phyloP scores from a whole-genome alignment of 1,140 invertebrate genomes.

The Orchestia grillus region DNA sequence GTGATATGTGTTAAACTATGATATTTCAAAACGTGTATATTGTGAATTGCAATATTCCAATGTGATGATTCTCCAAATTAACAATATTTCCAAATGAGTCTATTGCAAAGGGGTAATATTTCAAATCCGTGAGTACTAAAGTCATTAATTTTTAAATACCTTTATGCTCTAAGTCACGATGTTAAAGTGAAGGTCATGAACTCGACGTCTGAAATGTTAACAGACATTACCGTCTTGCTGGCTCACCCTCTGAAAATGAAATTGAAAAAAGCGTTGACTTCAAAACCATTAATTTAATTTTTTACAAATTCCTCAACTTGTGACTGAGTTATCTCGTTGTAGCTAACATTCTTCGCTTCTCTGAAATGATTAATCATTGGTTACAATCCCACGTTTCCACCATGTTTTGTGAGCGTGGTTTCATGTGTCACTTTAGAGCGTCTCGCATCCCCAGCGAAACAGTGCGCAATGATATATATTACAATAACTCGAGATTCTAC shows the following conservation, averaged over 20 bases:
- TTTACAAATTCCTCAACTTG: background rate
- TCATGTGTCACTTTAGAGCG: no score
- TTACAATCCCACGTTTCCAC: no score
- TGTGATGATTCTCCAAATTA: background rate
- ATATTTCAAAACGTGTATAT: no score
- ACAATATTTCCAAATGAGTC: background rate
- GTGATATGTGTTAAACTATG: no score
- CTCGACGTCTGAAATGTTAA: background rate
- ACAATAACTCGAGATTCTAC: no score
- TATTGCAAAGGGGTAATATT: background rate
- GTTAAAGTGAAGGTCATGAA: background rate
- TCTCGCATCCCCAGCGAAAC: no score
- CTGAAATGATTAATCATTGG: no score
- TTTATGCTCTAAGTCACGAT: background rate
- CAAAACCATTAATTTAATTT: background rate
- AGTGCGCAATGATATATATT: no score
- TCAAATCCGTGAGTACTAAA: no score
- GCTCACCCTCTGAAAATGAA: background rate
- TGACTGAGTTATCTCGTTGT: background rate
- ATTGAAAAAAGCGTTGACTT: background rate
- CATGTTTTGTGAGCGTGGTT: no score
- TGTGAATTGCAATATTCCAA: background rate
- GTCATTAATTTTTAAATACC: background rate
- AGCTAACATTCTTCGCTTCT: background rate
- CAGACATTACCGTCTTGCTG: background rate